Base-by-base conservation (phyloP, 1,140 invertebrate species). In the Apis dorsata region DNA sequence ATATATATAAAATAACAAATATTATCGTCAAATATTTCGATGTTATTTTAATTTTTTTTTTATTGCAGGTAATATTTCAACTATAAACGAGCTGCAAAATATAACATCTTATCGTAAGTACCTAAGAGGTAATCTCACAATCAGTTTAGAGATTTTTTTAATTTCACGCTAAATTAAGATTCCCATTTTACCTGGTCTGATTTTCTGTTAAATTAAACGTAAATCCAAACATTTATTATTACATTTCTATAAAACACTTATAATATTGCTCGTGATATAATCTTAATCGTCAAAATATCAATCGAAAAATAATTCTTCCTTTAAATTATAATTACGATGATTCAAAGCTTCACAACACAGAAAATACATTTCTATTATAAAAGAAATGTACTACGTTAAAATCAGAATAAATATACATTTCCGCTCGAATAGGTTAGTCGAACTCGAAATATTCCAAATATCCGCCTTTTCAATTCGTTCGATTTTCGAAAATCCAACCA, bases 21-120 rank as follows among this genome's bases (percentile, higher is more conserved):
- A 11, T 51, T 12, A 12, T 53, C 12, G 0, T 24, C 15, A 24
- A 24, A 12, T 24, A 21, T 57, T n/a, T 4, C 17, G 9, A 9
- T 15, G 7, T 10, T 57, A 73, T 13, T 11, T 55, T 28, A 2
- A 19, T 2, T 1, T 63, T 63, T 69, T 9, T 51, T 24, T 73
- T 7, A 9, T 73, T 73, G n/a, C 71, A 73, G 71, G 71, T 73
- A 73, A 73, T 57, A 55, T 57, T n/a, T 57, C 53, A 59, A 44
- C 28, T 8, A 51, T 12, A 12, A 28, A 1, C 71, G 59, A 57
- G n/a, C 59, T 59, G 8, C 28, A 21, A 73, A 34, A 44, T 3
- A 19, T 73, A 34, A 57, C n/a, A n/a, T 57, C 24, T 28, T 34
- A 28, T 19, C 44, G 24, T 57, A 57, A 44, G 71, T 57, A 34